phyloP scores from a whole-genome alignment of 2,113 vertebrate genomes.

The Anolis carolinensis region DNA sequence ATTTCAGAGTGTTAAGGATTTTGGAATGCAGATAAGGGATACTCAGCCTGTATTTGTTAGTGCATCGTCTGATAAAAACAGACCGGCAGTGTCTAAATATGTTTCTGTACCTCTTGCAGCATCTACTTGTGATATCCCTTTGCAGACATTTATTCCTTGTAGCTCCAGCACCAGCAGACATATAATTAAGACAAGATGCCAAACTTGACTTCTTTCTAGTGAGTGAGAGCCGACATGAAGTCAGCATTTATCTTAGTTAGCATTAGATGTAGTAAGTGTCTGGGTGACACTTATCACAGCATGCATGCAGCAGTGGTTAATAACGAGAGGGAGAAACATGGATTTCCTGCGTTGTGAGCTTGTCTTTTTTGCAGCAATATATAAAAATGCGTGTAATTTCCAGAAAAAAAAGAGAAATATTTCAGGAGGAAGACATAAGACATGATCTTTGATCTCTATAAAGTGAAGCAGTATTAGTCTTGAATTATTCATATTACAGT shows the following conservation, averaged over 20 bases:
- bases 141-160: neutral
- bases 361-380: neutral
- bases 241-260: slow-evolving; percentile 31
- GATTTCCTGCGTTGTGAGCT: neutral
- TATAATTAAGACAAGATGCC: slow-evolving; percentile 3
- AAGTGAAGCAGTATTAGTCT: no score
- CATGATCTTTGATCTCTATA: neutral
- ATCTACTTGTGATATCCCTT: neutral
- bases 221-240: slow-evolving; percentile 14
- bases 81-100: neutral
- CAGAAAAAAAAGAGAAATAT: neutral
- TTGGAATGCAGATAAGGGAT: no score
- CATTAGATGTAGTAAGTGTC: slow-evolving; percentile 8
- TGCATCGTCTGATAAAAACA: neutral
- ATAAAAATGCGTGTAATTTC: neutral
- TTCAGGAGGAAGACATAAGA: neutral
- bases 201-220: neutral
- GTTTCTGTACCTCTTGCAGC: neutral
- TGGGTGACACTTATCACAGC: slow-evolving; percentile 11
- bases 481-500: neutral
- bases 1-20: no score
- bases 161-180: slow-evolving; percentile 2
- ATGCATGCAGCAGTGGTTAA: neutral
- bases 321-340: neutral
- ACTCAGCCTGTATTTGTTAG: neutral